Evolutionary conservation across 1,140 invertebrate species (phyloP), one percentile per base, ranked within the genome.

Genomic region (Drosophila simulans): DNA sequence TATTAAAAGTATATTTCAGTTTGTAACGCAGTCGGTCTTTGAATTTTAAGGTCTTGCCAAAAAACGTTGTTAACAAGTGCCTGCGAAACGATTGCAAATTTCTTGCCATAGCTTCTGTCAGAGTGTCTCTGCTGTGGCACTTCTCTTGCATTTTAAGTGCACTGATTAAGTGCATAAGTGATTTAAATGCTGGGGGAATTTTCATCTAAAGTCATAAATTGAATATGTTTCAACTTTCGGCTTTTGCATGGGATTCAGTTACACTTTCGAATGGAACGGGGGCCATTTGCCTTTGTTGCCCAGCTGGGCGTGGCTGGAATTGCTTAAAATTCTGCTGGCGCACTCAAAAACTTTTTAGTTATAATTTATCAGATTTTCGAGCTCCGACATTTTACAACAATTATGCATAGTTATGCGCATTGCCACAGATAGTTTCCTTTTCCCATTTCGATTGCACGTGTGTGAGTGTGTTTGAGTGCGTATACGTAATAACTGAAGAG

Each of bases 301-400:
- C 49, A 15, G 15, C 62, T 69, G 66, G 66, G 64, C 64, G 64
- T 43, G 64, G 37, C 31, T 65, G 65, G 35, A 73, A 58, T 65
- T 75, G 71, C 72, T 74, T 75, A 65, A 75, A 75, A 75, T 75
- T 75, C 65, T 75, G 72, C 72, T 74, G 71, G 70, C 70, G 71
- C 58, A 73, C 69, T 74, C 57, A 74, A 73, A 63, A 74, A 74
- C 57, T 77, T 59, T 80, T 64, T 58, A 60, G 66, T 65, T 80
- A 85, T 84, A 80, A 84, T 80, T 84, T 84, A 84, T 85, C 77
- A 85, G 81, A 85, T 85, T 85, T 77, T 54, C 66, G 74, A 73
- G 53, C 66, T 80, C 45, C 54, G 77, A 70, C 72, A 85, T 80
- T 83, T 78, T 55, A 65, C 49, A 83, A 78, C 77, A 85, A 80